Percentiles rank a stretch among this genome's conserved stretches.
Conservation (phyloP, 2,797 vertebrate genomes). For the Nannoperca obscura region DNA sequence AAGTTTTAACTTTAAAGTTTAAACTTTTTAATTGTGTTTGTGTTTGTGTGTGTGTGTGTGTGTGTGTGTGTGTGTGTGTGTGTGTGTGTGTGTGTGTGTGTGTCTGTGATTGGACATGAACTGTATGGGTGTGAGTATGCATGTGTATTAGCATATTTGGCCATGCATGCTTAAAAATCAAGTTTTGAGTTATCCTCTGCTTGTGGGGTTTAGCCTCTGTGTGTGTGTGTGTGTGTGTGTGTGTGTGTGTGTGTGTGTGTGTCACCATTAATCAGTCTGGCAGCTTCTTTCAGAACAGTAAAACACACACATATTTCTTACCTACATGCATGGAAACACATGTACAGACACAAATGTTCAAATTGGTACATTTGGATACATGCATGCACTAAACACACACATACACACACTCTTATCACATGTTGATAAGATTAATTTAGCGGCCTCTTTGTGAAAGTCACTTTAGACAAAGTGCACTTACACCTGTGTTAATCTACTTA, state of each 20-base stretch:
- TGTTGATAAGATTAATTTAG: constrained; percentile 40
- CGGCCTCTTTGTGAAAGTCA: constrained; percentile 43
- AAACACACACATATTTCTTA: constrained; percentile 33
- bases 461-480: constrained; percentile 47
- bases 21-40: constrained; percentile 23
- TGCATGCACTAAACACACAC: neutral
- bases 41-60: constrained; percentile 7
- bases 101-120: too few relatives aligned
- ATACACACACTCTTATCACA: neutral
- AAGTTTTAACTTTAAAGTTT: constrained; percentile 2
- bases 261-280: constrained; percentile 38
- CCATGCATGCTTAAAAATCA: too few relatives aligned
- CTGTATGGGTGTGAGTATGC: too few relatives aligned
- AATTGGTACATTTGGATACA: constrained; percentile 10
- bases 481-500: constrained; percentile 27
- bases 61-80: constrained; percentile 29
- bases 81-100: too few relatives aligned
- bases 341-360: constrained; percentile 12
- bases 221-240: constrained; percentile 1
- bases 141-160: too few relatives aligned
- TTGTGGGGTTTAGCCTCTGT: fast-evolving
- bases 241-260: neutral
- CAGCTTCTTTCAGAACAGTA: constrained; percentile 40
- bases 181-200: neutral
- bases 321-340: constrained; percentile 13